These are phyloP conservation scores for Murina feae DNA, from an alignment of 2,113 vertebrate genomes.

Conservation along the genomic window DNA sequence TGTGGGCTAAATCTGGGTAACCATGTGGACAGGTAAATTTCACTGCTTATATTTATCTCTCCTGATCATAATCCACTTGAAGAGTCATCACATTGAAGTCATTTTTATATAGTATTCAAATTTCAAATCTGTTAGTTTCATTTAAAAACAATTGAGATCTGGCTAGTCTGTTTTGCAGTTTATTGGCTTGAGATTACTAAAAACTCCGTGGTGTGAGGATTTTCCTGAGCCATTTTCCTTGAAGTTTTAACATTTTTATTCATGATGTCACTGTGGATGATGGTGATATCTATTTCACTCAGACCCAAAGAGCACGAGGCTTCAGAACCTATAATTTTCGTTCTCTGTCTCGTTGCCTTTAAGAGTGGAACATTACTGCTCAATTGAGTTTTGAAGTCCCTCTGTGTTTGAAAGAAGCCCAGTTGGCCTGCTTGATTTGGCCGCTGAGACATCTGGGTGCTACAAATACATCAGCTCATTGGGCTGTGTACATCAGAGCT, in stretches of 20 bases:
- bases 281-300: neutral
- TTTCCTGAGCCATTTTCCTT: neutral
- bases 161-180: neutral
- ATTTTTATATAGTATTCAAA: neutral
- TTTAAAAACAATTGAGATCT: neutral
- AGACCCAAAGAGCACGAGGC: neutral
- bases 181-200: neutral
- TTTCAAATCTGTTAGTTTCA: neutral
- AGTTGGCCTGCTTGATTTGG: neutral
- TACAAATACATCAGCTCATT: neutral
- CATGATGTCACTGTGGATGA: neutral
- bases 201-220: neutral
- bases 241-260: neutral
- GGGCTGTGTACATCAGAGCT: rapidly evolving
- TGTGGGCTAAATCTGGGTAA: neutral
- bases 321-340: neutral
- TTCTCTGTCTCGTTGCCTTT: neutral
- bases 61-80: neutral
- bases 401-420: neutral
- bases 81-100: neutral
- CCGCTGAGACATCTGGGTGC: neutral
- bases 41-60: neutral
- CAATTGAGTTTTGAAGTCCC: neutral
- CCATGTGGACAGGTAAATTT: neutral
- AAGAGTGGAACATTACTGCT: neutral